Evolutionary conservation across 2,888 invertebrate species (phyloP), one percentile per base, ranked within the genome.

Genomic region (Timandra comae): DNA sequence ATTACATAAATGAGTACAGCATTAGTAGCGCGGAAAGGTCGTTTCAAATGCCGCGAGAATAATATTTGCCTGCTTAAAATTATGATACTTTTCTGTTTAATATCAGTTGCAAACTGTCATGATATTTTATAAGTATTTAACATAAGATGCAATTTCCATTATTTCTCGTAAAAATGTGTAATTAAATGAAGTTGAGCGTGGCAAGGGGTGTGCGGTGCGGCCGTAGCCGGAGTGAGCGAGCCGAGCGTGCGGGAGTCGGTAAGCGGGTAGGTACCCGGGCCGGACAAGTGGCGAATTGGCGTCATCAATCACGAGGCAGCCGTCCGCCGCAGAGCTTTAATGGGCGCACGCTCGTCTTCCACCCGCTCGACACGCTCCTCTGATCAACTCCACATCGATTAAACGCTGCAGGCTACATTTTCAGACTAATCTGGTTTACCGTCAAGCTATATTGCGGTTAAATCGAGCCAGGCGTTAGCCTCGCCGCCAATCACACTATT

Each of bases 241-340:
- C 19, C 23, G 41, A n/a, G n/a, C n/a, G n/a, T n/a, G n/a, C n/a
- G 23, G 35, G 8, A 29, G 26, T 33, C 42, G 38, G 42, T 44
- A 40, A 34, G 30, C 35, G 38, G 46, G 29, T n/a, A n/a, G n/a
- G n/a, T n/a, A n/a, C 41, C 32, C 41, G 38, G 41, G 44, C 60
- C 56, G 67, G 72, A 62, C 71, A 67, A 74, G 69, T 71, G 66
- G 73, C 67, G 74, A 71, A 79, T 77, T 77, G 76, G 64, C 70
- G 58, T 74, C 78, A 81, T 81, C 80, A 80, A 81, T 81, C 80
- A 78, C 68, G 41, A 41, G 45, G 44, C 50, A 51, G 59, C 61
- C 66, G 65, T 64, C 65, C 57, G 58, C 60, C 60, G 58, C 69
- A 69, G 61, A 56, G 68, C 62, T 70, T 66, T 69, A 73, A 74